These are phyloP conservation scores for Varroa destructor DNA, from an alignment of 1,140 invertebrate species.

Conservation along the genomic window DNA sequence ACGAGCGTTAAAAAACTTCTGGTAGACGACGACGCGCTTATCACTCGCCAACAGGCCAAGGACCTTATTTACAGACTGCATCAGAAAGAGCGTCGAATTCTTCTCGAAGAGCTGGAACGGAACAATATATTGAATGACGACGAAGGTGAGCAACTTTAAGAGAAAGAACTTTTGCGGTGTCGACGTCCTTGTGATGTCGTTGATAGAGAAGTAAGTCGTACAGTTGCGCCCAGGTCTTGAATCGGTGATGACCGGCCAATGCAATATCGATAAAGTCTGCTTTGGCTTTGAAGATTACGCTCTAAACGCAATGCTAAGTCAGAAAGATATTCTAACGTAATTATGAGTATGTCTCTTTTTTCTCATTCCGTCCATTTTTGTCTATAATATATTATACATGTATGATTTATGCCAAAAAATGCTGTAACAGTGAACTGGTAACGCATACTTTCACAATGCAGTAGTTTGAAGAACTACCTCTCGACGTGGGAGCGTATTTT, in stretches of 20 bases:
- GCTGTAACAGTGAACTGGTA: too few relatives aligned
- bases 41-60: slow-evolving; percentile 34
- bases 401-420: too few relatives aligned
- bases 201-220: slow-evolving; percentile 1
- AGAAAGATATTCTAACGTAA: too few relatives aligned
- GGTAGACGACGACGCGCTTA: slow-evolving; percentile 29
- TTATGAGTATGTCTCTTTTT: too few relatives aligned
- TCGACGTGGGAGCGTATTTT: too few relatives aligned
- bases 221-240: not conserved
- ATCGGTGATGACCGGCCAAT: not conserved
- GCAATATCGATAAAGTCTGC: not conserved
- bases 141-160: slow-evolving; percentile 23
- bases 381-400: too few relatives aligned
- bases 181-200: not conserved
- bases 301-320: too few relatives aligned
- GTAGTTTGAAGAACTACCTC: too few relatives aligned
- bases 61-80: slow-evolving; percentile 39
- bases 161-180: not conserved
- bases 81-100: slow-evolving; percentile 37
- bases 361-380: too few relatives aligned
- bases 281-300: too few relatives aligned
- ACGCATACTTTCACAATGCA: too few relatives aligned
- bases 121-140: slow-evolving; percentile 35
- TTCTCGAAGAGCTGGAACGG: slow-evolving; percentile 37
- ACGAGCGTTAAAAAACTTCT: slow-evolving; percentile 7